Evolutionary conservation across 2,888 invertebrate species (phyloP).

Genomic region (Microctonus hyperodae): DNA sequence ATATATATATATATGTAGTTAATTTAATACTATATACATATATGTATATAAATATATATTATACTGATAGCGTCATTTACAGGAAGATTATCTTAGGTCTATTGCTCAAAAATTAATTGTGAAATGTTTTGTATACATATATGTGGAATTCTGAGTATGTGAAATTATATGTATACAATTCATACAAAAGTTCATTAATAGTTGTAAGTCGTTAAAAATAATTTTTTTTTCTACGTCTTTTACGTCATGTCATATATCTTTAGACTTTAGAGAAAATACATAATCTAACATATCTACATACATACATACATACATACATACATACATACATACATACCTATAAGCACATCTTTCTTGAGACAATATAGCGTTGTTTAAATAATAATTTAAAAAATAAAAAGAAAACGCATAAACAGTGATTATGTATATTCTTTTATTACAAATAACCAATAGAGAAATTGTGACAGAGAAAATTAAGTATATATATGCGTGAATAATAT

Average conservation of each 20-base stretch:
- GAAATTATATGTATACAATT: no score
- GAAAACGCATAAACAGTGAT: background rate
- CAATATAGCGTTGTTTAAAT: background rate
- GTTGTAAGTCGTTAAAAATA: background rate
- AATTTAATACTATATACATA: no score
- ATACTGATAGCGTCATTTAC: background rate
- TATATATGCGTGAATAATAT: no score
- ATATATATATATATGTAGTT: no score
- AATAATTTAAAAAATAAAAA: background rate
- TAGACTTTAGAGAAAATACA: background rate
- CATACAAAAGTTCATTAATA: background rate
- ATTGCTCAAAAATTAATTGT: background rate
- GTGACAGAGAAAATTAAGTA: no score
- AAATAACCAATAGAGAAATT: no score
- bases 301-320: no score
- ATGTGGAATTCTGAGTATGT: no score
- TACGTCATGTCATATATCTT: background rate
- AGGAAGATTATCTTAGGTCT: background rate
- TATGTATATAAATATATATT: no score
- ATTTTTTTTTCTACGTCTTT: background rate
- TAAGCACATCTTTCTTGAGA: background rate
- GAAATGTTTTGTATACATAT: background rate
- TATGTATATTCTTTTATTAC: no score
- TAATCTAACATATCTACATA: no score
- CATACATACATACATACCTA: no score